Conservation (phyloP, 2,113 vertebrate species). For the Alligator mississippiensis region DNA sequence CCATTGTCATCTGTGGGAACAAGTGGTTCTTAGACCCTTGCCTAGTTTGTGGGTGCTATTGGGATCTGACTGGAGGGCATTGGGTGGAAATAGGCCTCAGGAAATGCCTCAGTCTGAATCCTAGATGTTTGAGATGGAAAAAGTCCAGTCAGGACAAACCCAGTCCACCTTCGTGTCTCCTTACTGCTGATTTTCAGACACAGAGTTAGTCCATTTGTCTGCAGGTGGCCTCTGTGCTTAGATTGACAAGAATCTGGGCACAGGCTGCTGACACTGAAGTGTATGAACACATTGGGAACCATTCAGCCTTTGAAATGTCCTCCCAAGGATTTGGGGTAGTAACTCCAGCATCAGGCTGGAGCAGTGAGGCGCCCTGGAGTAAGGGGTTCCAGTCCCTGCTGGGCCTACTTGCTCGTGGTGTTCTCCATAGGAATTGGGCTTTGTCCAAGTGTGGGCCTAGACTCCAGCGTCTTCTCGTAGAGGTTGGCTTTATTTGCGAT, state of each 20-base stretch:
- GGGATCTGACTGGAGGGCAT: not conserved
- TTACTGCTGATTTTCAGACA: rapidly evolving
- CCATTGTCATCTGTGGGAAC: not conserved
- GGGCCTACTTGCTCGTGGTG: no score
- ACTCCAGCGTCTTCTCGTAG: not conserved
- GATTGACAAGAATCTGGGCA: no score
- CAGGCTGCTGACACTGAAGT: not conserved
- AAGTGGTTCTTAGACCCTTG: not conserved
- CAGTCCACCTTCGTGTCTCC: not conserved
- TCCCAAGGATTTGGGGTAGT: no score
- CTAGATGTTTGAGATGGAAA: rapidly evolving
- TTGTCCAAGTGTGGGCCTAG: not conserved
- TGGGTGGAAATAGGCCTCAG: not conserved
- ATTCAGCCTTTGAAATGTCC: no score
- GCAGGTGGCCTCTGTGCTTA: not conserved
- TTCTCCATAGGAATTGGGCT: no score
- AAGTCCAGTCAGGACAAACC: not conserved
- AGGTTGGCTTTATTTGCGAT: not conserved
- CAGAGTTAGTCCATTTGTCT: not conserved
- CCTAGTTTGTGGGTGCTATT: not conserved
- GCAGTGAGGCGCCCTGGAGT: no score
- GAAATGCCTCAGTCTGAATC: not conserved
- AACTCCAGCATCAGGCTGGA: no score
- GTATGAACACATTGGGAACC: not conserved
- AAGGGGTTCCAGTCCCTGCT: not conserved